Conservation (phyloP, 2,888 invertebrate species). For the Lasioglossum lativentre region DNA sequence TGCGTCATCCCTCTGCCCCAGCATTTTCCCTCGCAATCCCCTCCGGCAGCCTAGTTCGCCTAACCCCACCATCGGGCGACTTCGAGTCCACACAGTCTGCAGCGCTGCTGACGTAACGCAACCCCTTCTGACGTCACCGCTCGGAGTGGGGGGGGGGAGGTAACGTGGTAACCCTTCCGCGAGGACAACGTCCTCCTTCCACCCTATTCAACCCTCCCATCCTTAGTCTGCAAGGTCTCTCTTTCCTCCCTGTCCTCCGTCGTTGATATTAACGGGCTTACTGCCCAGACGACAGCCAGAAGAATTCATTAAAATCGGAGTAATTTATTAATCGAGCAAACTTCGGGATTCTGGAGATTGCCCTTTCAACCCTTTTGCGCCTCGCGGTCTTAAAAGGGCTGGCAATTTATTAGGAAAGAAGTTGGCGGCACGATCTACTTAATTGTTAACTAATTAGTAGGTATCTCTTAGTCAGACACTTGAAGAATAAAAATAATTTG, state of each 20-base stretch:
- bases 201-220: neutral
- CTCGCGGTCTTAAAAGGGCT: neutral
- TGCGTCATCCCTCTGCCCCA: constrained; percentile 62
- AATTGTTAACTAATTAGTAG: no score
- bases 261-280: constrained; percentile 7
- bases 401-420: neutral
- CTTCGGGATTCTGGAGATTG: neutral
- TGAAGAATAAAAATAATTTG: no score
- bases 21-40: constrained; percentile 44
- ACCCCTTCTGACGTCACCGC: constrained; percentile 75
- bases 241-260: neutral
- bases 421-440: neutral
- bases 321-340: neutral
- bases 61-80: constrained; percentile 3
- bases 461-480: no score
- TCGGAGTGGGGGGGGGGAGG: constrained; percentile 30
- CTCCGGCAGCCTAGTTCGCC: constrained; percentile 1
- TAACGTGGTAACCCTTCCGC: constrained; percentile 64
- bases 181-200: constrained; percentile 62
- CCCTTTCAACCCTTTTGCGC: neutral
- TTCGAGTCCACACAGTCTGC: constrained; percentile 69
- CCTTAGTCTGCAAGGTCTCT: neutral
- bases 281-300: neutral
- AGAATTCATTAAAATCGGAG: neutral
- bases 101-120: constrained; percentile 78